Evolutionary conservation across 2,113 vertebrate genomes (phyloP).

Genomic region (Istiophorus platypterus): DNA sequence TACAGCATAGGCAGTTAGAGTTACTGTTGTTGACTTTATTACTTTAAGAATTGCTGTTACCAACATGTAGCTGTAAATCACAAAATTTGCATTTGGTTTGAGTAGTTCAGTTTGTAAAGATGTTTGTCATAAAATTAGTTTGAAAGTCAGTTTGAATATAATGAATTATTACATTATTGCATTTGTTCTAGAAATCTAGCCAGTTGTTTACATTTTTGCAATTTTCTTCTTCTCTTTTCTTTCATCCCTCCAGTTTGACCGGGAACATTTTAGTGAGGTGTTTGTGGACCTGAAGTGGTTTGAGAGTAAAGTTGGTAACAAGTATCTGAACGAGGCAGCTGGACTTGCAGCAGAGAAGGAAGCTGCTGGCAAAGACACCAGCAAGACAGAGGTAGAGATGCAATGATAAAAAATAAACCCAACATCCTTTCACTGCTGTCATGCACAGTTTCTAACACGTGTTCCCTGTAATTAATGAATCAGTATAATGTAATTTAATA

Average conservation of each 20-base stretch:
- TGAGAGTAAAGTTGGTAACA: constrained; percentile 99
- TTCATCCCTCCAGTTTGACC: constrained; percentile 89
- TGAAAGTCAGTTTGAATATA: background rate
- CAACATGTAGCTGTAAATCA: background rate
- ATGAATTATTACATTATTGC: background rate
- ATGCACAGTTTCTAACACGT: background rate
- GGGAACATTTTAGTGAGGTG: constrained; percentile 96
- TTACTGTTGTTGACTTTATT: background rate
- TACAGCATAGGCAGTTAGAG: background rate
- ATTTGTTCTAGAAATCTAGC: background rate
- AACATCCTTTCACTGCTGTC: background rate
- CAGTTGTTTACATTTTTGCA: background rate
- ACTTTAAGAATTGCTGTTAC: background rate
- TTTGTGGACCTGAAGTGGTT: constrained; percentile 99
- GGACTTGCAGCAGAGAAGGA: constrained; percentile 94
- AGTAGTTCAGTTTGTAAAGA: too few species aligned
- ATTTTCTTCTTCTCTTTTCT: background rate
- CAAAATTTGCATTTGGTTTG: background rate
- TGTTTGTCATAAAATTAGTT: background rate
- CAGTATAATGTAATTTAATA: too few species aligned
- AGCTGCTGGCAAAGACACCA: constrained; percentile 84
- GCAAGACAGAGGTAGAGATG: constrained; percentile 84
- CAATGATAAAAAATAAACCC: background rate
- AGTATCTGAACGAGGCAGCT: constrained; percentile 97
- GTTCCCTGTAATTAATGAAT: background rate